phyloP scores from a whole-genome alignment of 2,113 vertebrate genomes.

The Harpagus bidentatus region DNA sequence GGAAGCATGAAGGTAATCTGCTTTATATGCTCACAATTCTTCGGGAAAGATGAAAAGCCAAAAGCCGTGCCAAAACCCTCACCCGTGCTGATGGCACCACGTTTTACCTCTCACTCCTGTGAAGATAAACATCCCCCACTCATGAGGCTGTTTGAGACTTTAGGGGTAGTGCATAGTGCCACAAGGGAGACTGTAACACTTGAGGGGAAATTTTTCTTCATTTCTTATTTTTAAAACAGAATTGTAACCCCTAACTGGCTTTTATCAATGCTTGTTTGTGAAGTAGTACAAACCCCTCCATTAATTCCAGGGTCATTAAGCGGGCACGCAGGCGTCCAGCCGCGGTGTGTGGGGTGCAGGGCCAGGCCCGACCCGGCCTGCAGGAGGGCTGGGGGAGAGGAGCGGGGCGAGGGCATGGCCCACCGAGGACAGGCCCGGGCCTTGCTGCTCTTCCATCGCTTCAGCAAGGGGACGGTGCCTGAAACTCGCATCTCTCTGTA shows the following conservation, averaged over 20 bases:
- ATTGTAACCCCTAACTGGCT: not conserved
- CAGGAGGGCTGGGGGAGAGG: too few species aligned
- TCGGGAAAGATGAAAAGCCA: not conserved
- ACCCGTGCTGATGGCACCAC: rapidly evolving
- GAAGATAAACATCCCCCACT: not conserved
- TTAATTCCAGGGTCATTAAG: not conserved
- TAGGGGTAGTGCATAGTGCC: too few species aligned
- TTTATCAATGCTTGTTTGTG: not conserved
- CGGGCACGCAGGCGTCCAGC: rapidly evolving
- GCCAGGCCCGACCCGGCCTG: not conserved
- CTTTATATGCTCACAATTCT: not conserved
- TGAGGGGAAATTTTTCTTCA: not conserved
- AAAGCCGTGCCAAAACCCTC: not conserved
- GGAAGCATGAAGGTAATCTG: not conserved
- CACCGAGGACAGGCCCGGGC: not conserved
- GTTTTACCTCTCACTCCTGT: not conserved
- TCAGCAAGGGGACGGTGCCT: slow-evolving; percentile 11
- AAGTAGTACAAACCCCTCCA: rapidly evolving
- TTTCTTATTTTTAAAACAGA: not conserved
- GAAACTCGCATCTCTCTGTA: slow-evolving; percentile 32
- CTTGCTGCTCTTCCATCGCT: slow-evolving; percentile 14
- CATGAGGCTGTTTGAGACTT: not conserved
- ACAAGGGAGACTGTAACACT: not conserved
- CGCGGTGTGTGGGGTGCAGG: not conserved
- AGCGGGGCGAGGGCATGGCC: not conserved